Base-by-base conservation (phyloP, 2,797 vertebrate genomes). In the Craterocephalus amniculus region DNA sequence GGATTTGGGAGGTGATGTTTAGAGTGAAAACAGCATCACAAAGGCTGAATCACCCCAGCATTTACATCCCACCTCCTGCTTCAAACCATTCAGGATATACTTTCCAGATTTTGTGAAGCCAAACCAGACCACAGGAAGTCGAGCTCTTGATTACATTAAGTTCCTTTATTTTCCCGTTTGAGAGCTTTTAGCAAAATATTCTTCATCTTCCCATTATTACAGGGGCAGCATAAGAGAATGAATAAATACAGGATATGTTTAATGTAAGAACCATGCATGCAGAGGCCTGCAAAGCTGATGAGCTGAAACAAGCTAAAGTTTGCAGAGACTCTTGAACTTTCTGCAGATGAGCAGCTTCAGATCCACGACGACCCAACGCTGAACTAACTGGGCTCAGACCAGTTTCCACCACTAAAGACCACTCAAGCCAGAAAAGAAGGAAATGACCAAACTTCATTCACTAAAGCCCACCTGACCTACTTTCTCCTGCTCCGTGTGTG, bases 391-490 rank as follows among this genome's bases (percentile, higher is more conserved):
- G 34, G 49, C 65, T 71, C 2, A 1, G 48, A 52, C 68, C 5
- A 20, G 49, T 66, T 69, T 73, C 67, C 49, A 66, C 18, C 29
- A 6, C 31, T 12, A 22, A 71, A 56, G 56, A 76, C 48, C 61
- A 56, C 49, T 67, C 1, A 66, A 11, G 45, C 59, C 68, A 18
- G 5, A 72, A 66, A 61, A 22, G 20, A 9, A 60, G 75, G 64
- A 63, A 72, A 76, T 26, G 54, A 62, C 72, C 65, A 27, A 52
- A 58, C 65, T 56, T 54, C 55, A 49, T 38, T 68, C 13, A 11
- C 60, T 49, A 31, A 80, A 79, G 68, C 68, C 85, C 83, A 89
- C 87, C 86, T 93, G 91, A 93, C 92, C 91, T 92, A 92, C 89
- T 92, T 93, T 91, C 83, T 60, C 29, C 68, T 45, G 63, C 43